Conservation (phyloP, 2,797 vertebrate species). For the Heterohyrax brucei region DNA sequence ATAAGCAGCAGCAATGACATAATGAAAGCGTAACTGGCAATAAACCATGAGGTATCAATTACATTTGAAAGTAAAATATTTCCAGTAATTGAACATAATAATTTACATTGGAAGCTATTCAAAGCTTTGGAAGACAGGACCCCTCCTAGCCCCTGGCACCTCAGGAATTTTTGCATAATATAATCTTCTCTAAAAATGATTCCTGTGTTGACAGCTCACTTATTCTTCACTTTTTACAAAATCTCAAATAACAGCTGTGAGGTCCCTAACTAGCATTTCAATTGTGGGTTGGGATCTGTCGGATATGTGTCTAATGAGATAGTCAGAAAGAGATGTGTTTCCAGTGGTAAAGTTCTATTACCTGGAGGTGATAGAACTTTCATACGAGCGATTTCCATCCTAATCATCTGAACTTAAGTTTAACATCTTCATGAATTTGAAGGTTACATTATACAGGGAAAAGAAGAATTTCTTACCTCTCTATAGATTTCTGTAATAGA, state of each 20-base stretch:
- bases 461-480: background rate
- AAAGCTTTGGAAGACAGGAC: background rate
- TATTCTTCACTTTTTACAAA: slow-evolving; percentile 32
- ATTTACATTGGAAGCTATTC: slow-evolving; percentile 42
- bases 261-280: slow-evolving; percentile 20
- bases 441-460: background rate
- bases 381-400: slow-evolving; percentile 1
- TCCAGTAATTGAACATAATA: slow-evolving; percentile 55
- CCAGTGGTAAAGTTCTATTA: background rate
- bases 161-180: slow-evolving; percentile 53
- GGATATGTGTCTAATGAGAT: background rate
- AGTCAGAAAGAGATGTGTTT: background rate
- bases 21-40: slow-evolving; percentile 59
- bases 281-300: slow-evolving; percentile 59
- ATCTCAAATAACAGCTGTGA: background rate
- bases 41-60: slow-evolving; percentile 67
- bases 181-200: slow-evolving; percentile 68
- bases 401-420: slow-evolving; percentile 27
- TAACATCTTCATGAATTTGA: slow-evolving; percentile 62
- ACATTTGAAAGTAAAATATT: slow-evolving; percentile 76
- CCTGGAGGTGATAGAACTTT: background rate
- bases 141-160: background rate
- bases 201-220: background rate
- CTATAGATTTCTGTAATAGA: background rate
- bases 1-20: slow-evolving; percentile 20